Base-by-base conservation (phyloP, 2,888 invertebrate genomes). In the Liopterus haemorrhoidalis region DNA sequence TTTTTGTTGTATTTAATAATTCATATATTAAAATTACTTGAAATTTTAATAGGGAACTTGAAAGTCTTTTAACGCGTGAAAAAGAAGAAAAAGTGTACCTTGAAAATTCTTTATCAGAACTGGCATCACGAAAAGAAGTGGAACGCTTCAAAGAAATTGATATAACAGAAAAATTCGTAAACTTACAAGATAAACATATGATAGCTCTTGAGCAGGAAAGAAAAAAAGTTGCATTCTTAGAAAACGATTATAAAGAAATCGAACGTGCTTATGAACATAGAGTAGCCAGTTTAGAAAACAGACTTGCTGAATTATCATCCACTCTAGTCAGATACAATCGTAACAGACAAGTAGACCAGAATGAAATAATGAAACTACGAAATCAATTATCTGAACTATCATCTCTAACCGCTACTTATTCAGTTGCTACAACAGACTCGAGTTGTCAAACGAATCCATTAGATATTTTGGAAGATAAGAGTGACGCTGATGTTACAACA, bases 281-380 rank as follows among this genome's bases (percentile, higher is more conserved):
- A 48, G 87, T 89, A 1, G 81, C 82, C 0, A 73, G 79, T 36
- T 70, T 91, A 38, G 90, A 91, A 65, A 75, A 78, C 3, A 76
- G 80, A 50, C 65, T 90, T 12, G 84, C 88, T 0, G 89, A 91
- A 59, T 66, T 91, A 19, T 88, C 88, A 0, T 78, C 79, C 42
- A 82, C 82, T 0, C 79, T 90, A 2, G 89, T 88, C 0, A 77
- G 76, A 49, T 87, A 88, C 57, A 88, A 90, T 60, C 69, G 82
- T 43, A 64, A 81, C 5, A 68, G 85, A 2, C 76, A 82, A 39
- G 75, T 78, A 48, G 89, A 91, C 67, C 82, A 83, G 62, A 74
- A 74, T 41, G 75, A 78, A 11, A 88, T 90, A 57, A 77, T 80
- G 50, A 78, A 78, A 64, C 60, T 85, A 46, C 74, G 76, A 50